These are phyloP conservation scores for Minunthozetes semirufus DNA, from an alignment of 2,888 invertebrate genomes.

Conservation along the genomic window DNA sequence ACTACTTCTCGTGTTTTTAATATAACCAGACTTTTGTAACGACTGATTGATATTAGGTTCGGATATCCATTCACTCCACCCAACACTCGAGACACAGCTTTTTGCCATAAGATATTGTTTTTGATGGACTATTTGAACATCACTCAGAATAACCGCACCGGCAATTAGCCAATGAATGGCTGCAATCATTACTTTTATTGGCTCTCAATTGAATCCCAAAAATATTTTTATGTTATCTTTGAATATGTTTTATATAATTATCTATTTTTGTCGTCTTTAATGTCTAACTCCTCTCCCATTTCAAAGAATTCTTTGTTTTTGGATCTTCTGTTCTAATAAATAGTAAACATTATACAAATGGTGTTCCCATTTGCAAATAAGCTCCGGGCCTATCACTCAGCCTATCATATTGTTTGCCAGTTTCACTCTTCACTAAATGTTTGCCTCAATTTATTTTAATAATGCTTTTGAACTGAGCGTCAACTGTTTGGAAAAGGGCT, in stretches of 20 bases:
- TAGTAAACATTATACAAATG: neutral
- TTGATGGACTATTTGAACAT: conserved; percentile 1
- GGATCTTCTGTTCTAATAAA: neutral
- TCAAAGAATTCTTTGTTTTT: neutral
- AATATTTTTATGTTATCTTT: too few relatives aligned
- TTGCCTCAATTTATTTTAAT: conserved; percentile 4
- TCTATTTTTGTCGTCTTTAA: too few relatives aligned
- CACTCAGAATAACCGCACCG: conserved; percentile 17
- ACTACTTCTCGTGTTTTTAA: conserved; percentile 14
- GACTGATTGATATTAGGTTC: conserved; percentile 4
- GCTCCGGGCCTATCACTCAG: neutral
- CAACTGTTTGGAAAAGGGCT: neutral
- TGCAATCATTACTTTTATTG: neutral
- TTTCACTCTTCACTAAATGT: conserved; percentile 21
- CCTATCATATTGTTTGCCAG: conserved; percentile 21
- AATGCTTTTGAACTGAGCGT: neutral
- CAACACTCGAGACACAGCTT: neutral
- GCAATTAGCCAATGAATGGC: neutral
- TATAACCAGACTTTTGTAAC: conserved; percentile 6
- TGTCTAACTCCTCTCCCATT: neutral
- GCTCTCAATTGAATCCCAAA: too few relatives aligned
- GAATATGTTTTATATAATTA: too few relatives aligned
- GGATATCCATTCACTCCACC: neutral
- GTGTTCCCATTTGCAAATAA: conserved; percentile 2
- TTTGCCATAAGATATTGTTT: neutral